phyloP scores from a whole-genome alignment of 1,140 invertebrate species.

The Drosophila nigrodunni region DNA sequence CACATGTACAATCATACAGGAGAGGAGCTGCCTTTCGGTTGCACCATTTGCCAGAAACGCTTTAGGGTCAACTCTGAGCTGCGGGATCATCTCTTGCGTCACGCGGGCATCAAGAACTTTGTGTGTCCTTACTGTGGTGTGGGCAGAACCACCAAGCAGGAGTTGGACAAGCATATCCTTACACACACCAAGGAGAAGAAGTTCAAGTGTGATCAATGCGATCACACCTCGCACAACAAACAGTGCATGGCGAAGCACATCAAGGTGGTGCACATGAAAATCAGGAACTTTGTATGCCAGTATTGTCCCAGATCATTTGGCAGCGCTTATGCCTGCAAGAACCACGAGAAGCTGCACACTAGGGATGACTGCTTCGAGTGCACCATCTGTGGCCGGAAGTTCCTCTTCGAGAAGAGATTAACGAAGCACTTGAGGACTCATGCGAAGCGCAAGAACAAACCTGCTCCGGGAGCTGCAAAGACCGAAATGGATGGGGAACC shows the following conservation, averaged over 20 bases:
- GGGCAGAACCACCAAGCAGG: conserved; percentile 75
- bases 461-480: conserved; percentile 1
- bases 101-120: conserved; percentile 79
- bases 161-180: conserved; percentile 78
- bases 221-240: conserved; percentile 77
- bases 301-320: conserved; percentile 80
- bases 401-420: conserved; percentile 70
- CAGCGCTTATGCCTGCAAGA: conserved; percentile 72
- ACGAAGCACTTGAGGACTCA: conserved; percentile 76
- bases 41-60: conserved; percentile 86
- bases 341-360: conserved; percentile 77
- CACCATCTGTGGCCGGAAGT: conserved; percentile 76
- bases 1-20: conserved; percentile 86
- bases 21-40: conserved; percentile 86
- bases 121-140: conserved; percentile 81
- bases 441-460: conserved; percentile 67
- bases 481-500: neutral
- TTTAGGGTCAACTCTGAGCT: conserved; percentile 75
- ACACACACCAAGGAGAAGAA: conserved; percentile 80
- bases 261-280: conserved; percentile 76
- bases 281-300: conserved; percentile 76
- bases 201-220: conserved; percentile 72
- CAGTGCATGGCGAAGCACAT: conserved; percentile 74
- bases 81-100: conserved; percentile 74
- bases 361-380: conserved; percentile 85